These are phyloP conservation scores for Drosophila navojoa DNA, from an alignment of 1,140 invertebrate species.

Conservation along the genomic window DNA sequence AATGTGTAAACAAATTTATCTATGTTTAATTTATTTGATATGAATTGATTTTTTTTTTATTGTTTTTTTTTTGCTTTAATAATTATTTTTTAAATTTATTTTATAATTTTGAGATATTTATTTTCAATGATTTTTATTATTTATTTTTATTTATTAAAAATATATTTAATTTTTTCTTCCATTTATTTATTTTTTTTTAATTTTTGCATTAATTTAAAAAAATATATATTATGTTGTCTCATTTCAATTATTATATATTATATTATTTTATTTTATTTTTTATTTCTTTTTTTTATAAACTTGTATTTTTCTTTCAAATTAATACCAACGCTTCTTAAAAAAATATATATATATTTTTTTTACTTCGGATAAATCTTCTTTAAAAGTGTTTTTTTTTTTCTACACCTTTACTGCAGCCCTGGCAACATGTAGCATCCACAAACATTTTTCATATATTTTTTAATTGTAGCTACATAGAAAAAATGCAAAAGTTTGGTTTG, in stretches of 20 bases:
- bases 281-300: no score
- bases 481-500: conserved; percentile 65
- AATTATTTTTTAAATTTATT: not conserved
- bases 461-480: conserved; percentile 67
- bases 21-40: no score
- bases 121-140: no score
- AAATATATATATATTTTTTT: not conserved
- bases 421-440: conserved; percentile 10
- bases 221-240: no score
- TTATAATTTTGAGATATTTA: not conserved
- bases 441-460: conserved; percentile 41
- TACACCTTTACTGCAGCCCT: conserved; percentile 19
- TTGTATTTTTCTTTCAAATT: not conserved
- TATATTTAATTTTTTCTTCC: no score
- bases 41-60: not conserved
- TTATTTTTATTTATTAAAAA: no score
- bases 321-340: not conserved
- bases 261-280: no score
- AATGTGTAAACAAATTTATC: no score
- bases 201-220: no score
- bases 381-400: not conserved
- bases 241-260: no score
- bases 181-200: no score
- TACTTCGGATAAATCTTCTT: not conserved
- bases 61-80: not conserved